A percentile compares a stretch with the other conserved stretches of the same genome.
Conservation (phyloP, 23 tunicate species). For the Botrylloides violaceus region DNA sequence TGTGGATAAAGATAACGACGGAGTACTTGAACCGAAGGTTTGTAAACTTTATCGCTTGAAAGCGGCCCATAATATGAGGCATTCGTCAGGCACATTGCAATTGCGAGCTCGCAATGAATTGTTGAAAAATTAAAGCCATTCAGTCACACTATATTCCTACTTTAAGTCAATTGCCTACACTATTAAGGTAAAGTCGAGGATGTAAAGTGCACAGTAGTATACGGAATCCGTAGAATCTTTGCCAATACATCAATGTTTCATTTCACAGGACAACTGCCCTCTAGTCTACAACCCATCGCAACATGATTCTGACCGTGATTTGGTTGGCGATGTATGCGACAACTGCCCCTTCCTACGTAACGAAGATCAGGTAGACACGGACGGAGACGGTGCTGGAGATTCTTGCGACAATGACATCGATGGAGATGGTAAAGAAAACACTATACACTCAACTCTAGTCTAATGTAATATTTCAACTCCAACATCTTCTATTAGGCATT, state of each 20-base stretch:
- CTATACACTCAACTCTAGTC: background rate
- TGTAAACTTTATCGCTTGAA: background rate
- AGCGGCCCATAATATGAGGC: no score
- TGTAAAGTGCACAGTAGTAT: no score
- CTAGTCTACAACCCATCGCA: conserved; percentile 62
- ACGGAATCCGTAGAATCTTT: no score
- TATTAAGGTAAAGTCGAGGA: no score
- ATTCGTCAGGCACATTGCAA: no score
- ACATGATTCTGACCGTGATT: conserved; percentile 46
- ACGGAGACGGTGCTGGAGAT: conserved; percentile 22
- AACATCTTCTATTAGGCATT: background rate
- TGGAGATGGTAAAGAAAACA: conserved; percentile 13
- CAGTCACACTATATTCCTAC: no score
- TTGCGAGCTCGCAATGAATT: no score
- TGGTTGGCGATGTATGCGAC: conserved; percentile 40
- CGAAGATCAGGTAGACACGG: conserved; percentile 33
- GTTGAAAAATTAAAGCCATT: no score
- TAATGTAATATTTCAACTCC: background rate
- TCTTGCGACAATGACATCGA: conserved; percentile 24
- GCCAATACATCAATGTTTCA: no score
- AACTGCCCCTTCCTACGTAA: conserved; percentile 29
- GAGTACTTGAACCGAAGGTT: conserved; percentile 36
- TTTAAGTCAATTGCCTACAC: no score
- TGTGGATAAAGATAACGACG: conserved; percentile 61
- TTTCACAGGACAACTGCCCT: conserved; percentile 82